phyloP scores from a whole-genome alignment of 2,113 vertebrate genomes.

The Zeus faber region DNA sequence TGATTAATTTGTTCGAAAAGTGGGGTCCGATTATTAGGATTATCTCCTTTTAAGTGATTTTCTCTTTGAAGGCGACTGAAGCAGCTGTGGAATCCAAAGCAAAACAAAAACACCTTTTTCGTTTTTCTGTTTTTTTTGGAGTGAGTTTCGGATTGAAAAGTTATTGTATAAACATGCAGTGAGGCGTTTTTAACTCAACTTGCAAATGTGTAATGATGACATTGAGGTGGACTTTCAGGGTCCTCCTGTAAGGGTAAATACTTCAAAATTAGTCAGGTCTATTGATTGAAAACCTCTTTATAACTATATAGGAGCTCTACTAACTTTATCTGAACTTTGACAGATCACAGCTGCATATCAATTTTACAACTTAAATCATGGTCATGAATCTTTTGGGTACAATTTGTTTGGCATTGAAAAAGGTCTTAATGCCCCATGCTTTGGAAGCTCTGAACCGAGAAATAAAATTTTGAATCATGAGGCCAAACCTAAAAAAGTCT shows the following conservation, averaged over 20 bases:
- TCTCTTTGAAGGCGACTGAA: slow-evolving; percentile 10
- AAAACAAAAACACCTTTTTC: slow-evolving; percentile 5
- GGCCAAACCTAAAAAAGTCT: no score
- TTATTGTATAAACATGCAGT: background rate
- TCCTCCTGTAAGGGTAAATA: background rate
- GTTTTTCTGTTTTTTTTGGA: no score
- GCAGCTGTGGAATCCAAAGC: slow-evolving; percentile 17
- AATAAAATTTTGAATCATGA: no score
- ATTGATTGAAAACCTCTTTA: slow-evolving; percentile 4
- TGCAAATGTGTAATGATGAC: no score
- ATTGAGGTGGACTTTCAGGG: no score
- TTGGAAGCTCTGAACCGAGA: no score
- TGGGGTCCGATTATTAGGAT: slow-evolving; percentile 14
- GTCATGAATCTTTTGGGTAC: no score
- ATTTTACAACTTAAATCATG: slow-evolving; percentile 1
- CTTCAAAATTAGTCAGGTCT: background rate
- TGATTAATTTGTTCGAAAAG: slow-evolving; percentile 79
- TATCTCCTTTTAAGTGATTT: slow-evolving; percentile 34
- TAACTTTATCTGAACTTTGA: background rate
- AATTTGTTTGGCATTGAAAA: no score
- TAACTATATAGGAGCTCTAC: no score
- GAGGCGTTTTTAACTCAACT: background rate
- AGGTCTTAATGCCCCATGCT: no score
- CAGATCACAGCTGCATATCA: background rate
- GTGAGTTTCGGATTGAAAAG: slow-evolving; percentile 2